Conservation (phyloP, 2,888 invertebrate species). For the Apamea crenata region DNA sequence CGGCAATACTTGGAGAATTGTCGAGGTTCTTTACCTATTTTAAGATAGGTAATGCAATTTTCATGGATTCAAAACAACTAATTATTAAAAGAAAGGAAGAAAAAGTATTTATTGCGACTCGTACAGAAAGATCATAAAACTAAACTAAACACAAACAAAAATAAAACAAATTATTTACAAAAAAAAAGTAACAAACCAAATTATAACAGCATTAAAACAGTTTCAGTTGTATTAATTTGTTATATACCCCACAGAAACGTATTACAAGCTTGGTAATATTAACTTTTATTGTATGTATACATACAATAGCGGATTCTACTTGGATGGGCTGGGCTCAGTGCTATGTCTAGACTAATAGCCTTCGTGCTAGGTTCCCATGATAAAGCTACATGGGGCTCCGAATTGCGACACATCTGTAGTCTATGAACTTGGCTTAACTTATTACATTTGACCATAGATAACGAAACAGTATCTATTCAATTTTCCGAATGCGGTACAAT, state of each 20-base stretch:
- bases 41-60: neutral
- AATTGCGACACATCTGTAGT: neutral
- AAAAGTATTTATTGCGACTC: too few species aligned
- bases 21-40: neutral
- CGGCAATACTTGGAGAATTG: neutral
- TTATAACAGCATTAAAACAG: too few species aligned
- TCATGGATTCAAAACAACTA: neutral
- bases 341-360: slow-evolving; percentile 60
- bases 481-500: neutral
- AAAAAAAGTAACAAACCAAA: too few species aligned
- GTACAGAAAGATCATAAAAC: too few species aligned
- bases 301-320: neutral
- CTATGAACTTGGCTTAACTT: slow-evolving; percentile 19
- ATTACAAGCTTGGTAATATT: slow-evolving; percentile 4
- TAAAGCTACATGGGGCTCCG: slow-evolving; percentile 25
- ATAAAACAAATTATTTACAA: too few species aligned
- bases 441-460: slow-evolving; percentile 20
- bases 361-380: slow-evolving; percentile 70
- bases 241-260: neutral
- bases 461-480: neutral
- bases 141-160: too few species aligned
- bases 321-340: slow-evolving; percentile 26
- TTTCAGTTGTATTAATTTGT: neutral
- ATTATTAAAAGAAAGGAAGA: too few species aligned
- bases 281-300: slow-evolving; percentile 3